A percentile compares a stretch with the other conserved stretches of the same genome.
These are phyloP conservation scores for Uropsilus gracilis DNA, from an alignment of 2,113 vertebrate genomes.

Conservation along the genomic window DNA sequence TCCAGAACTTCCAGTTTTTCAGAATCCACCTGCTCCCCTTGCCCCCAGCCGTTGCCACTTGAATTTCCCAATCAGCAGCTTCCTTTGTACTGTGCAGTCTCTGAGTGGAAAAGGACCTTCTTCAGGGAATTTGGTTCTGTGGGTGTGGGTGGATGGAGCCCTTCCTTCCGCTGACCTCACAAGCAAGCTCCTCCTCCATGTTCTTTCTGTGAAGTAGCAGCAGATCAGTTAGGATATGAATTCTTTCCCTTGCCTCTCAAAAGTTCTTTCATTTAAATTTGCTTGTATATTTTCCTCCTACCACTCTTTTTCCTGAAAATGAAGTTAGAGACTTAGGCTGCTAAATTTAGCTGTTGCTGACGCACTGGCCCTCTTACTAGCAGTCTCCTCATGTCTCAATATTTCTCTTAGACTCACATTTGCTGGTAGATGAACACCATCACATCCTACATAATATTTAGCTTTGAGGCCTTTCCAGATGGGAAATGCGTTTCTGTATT, in stretches of 20 bases:
- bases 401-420: background rate
- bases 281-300: conserved; percentile 15
- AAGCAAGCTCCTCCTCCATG: background rate
- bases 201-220: background rate
- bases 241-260: background rate
- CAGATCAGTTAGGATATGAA: background rate
- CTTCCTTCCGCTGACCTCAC: background rate
- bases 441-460: conserved; percentile 51
- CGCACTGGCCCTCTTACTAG: background rate
- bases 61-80: background rate
- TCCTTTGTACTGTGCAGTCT: background rate
- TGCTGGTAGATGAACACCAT: background rate
- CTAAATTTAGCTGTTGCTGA: conserved; percentile 67
- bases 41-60: conserved; percentile 41
- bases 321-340: conserved; percentile 48
- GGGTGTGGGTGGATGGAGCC: background rate
- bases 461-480: conserved; percentile 36
- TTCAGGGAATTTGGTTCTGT: background rate
- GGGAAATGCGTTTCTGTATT: conserved; percentile 27
- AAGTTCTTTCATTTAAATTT: conserved; percentile 44
- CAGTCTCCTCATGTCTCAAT: background rate
- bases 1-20: conserved; percentile 62
- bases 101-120: background rate
- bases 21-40: conserved; percentile 51
- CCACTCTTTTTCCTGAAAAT: conserved; percentile 41